phyloP scores from a whole-genome alignment of 2,888 invertebrate genomes.

The Schrankia costaestrigalis region DNA sequence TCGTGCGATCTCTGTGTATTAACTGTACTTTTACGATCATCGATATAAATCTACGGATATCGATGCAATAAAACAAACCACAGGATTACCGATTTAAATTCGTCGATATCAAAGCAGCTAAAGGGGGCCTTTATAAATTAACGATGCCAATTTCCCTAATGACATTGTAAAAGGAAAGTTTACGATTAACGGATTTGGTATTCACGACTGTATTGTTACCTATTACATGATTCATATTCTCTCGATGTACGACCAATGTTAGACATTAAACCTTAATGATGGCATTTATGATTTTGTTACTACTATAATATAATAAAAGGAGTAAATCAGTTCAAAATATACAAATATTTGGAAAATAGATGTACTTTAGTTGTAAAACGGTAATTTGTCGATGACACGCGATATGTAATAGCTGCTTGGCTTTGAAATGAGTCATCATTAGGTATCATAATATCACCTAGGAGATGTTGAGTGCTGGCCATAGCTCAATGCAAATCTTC shows the following conservation, averaged over 20 bases:
- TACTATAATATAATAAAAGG: no score
- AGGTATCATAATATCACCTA: no score
- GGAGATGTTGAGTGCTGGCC: no score
- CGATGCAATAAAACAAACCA: constrained; percentile 73
- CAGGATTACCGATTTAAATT: constrained; percentile 74
- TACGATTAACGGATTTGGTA: constrained; percentile 60
- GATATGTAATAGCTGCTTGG: no score
- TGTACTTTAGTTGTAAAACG: no score
- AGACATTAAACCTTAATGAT: no score
- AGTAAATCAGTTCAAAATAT: no score
- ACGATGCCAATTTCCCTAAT: constrained; percentile 78
- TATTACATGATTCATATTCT: constrained; percentile 10
- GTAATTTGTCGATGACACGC: no score
- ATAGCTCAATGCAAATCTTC: no score
- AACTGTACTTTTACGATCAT: constrained; percentile 44
- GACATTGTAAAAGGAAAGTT: constrained; percentile 77
- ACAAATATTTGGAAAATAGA: no score
- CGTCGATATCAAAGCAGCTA: constrained; percentile 70
- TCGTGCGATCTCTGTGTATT: constrained; percentile 50
- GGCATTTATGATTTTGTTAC: no score
- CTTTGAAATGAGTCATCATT: no score
- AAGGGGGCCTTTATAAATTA: constrained; percentile 72
- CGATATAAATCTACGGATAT: constrained; percentile 66
- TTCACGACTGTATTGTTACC: constrained; percentile 51
- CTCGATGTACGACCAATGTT: constrained; percentile 1